These are phyloP conservation scores for Athalia cordata DNA, from an alignment of 2,888 invertebrate species.

Conservation along the genomic window DNA sequence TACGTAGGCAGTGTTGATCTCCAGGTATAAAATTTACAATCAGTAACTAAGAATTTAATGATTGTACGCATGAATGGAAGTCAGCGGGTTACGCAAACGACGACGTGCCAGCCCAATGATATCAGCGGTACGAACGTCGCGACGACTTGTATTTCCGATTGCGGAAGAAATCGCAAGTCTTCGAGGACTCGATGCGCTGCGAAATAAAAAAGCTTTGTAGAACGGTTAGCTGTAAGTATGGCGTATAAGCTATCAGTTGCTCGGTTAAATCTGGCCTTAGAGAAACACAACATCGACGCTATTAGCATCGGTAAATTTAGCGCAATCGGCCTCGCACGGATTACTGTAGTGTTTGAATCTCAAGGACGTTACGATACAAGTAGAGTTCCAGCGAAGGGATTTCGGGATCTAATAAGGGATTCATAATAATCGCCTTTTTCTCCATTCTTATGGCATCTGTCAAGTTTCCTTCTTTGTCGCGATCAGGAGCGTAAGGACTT, in stretches of 20 bases:
- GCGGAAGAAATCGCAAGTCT: neutral
- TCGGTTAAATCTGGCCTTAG: conserved; percentile 30
- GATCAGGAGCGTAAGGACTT: too few relatives aligned
- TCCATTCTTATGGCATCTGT: too few relatives aligned
- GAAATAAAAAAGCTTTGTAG: neutral
- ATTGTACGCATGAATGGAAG: neutral
- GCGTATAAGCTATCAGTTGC: conserved; percentile 13
- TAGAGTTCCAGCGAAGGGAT: conserved; percentile 26
- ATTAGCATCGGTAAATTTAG: conserved; percentile 36
- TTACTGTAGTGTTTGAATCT: conserved; percentile 12
- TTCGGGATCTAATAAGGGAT: conserved; percentile 27
- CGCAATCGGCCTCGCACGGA: conserved; percentile 23
- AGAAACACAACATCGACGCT: conserved; percentile 22
- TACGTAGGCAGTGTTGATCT: neutral
- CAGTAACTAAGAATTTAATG: conserved; percentile 5
- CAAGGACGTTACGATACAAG: conserved; percentile 14
- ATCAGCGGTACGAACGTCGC: neutral
- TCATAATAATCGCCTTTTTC: too few relatives aligned
- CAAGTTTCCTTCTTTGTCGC: neutral
- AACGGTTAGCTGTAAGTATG: neutral
- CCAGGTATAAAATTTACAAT: neutral
- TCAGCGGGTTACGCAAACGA: neutral
- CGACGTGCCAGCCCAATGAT: conserved; percentile 9
- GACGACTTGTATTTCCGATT: neutral
- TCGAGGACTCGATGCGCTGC: neutral